These are phyloP conservation scores for Nomada hirtipes DNA, from an alignment of 2,888 invertebrate species.

Conservation along the genomic window DNA sequence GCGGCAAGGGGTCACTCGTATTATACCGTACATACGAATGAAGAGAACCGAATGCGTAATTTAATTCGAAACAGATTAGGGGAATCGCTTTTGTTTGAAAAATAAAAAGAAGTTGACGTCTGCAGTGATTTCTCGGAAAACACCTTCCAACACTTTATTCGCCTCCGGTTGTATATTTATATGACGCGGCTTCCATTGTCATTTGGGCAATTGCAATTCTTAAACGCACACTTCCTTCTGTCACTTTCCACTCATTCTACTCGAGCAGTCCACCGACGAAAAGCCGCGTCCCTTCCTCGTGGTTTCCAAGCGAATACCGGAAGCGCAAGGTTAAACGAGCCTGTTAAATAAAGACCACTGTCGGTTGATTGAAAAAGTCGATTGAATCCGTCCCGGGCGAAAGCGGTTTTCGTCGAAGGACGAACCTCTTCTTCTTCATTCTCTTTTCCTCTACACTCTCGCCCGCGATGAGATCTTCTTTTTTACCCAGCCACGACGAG, in stretches of 20 bases:
- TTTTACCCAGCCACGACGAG: conserved; percentile 21
- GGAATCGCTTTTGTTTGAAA: no score
- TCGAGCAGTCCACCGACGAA: background rate
- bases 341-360: conserved; percentile 15
- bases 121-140: no score
- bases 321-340: conserved; percentile 5
- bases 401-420: conserved; percentile 38
- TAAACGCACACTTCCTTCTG: no score
- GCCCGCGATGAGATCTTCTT: conserved; percentile 26
- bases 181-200: no score
- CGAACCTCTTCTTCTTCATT: background rate
- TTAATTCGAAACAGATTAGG: no score
- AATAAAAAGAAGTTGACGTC: no score
- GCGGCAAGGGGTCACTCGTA: conserved; percentile 53
- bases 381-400: conserved; percentile 40
- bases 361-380: conserved; percentile 41
- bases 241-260: background rate
- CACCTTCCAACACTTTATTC: no score
- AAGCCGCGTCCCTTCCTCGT: background rate
- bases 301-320: background rate
- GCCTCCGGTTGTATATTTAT: no score
- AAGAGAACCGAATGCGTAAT: no score
- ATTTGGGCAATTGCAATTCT: no score
- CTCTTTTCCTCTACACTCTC: background rate
- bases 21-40: no score